Evolutionary conservation across 2,888 invertebrate species (phyloP), one percentile per base, ranked within the genome.

Genomic region (Diadromus collaris): DNA sequence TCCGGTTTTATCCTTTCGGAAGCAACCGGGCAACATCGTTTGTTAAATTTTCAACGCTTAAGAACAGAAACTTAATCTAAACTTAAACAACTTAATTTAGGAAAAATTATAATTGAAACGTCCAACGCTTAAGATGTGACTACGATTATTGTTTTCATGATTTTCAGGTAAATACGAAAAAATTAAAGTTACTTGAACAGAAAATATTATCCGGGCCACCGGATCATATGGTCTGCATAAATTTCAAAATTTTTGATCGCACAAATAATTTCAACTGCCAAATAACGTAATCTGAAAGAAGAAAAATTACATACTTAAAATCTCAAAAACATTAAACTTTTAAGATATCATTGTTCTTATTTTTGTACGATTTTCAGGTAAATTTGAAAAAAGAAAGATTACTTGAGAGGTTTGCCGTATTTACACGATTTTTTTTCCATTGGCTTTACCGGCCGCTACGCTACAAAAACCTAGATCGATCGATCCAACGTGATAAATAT

Each of bases 381-480:
- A 46, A 19, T 19, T 10, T 34, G 10, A 34, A 2, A 10, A 46
- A 46, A 46, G 16, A 16, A 19, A 46, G 16, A 19, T 46, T 46
- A 19, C 7, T 46, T 46, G 9, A 9, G 38, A 41, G 38, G 4
- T 41, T 41, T 13, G 4, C 16, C 16, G 27, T 16, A 29, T 21
- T 44, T 29, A 6, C 29, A 41, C 6, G 38, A 24, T 6, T 27
- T 41, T 24, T 6, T 41, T 21, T 41, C 10, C 6, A 38, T 34
- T 10, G 38, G 41, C 13, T 21, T 44, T 24, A 44, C 21, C 21
- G 24, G 41, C 24, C 3, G 6, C 7, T 6, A 27, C 16, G 7
- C 24, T 16, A 44, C 21, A 19, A 72, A 72, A 70, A 58, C 19
- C 41, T 16, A 24, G 24, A 60, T 73, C 76, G 76, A 79, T 54